Base-by-base conservation (phyloP, 2,113 vertebrate genomes). In the Falcunculus frontatus region DNA sequence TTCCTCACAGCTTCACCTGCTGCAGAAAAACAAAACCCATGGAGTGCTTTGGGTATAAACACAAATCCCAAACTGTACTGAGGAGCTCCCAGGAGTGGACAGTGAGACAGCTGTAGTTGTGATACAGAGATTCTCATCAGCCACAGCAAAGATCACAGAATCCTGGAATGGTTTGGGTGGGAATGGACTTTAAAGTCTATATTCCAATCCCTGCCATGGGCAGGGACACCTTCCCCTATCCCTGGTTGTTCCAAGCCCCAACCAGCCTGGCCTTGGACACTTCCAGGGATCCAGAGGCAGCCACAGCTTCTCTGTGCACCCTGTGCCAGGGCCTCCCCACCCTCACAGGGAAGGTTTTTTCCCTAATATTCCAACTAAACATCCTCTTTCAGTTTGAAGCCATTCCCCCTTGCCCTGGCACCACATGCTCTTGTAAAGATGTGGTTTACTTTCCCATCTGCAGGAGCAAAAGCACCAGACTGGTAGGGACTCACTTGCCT, bases 181-280 rank as follows among this genome's bases (percentile, higher is more conserved):
- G 25, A 62, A 77, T 1, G 8, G 18, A 56, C 15, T 47, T 70
- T 6, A 25, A 32, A 42, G 7, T 47, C 9, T 42, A 0, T 33
- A 13, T 77, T 37, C 27, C 27, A 77, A 0, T 5, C 22, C 15
- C 22, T 77, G 27, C 21, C 63, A 1, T 42, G 32, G 14, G 12
- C 32, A 63, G 55, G n/a, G 32, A 17, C 35, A 56, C 18, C 18
- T 56, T 32, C 42, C 35, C 16, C 6, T 33, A 1, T 1, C 27
- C 27, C 32, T 56, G 10, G 7, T 0, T 77, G 41, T 15, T 47
- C 32, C 13, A n/a, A 39, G 19, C 46, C 25, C n/a, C 1, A 1
- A 59, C 53, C 63, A 84, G 0, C 41, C 32, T 69, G 41, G 12
- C 22, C 41, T 63, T 62, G 64, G 49, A 10, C 18, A 23, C 30